Conservation (phyloP, 2,113 vertebrate species). For the Larimichthys crocea region DNA sequence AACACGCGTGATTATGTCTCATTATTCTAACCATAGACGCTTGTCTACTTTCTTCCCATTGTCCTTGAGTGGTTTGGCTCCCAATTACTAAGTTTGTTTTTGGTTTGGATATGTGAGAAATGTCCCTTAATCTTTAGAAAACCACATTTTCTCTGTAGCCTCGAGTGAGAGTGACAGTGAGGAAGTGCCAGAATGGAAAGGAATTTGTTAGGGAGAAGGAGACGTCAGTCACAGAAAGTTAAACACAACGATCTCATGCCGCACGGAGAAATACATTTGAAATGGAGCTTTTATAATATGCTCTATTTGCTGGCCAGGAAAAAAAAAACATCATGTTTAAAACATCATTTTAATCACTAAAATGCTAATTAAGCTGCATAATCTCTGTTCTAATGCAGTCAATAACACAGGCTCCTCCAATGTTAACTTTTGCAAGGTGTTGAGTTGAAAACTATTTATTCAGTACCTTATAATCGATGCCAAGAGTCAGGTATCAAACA, state of each 20-base stretch:
- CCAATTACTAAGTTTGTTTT: conserved; percentile 72
- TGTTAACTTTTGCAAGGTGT: conserved; percentile 2
- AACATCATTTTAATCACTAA: conserved; percentile 52
- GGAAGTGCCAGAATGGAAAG: conserved; percentile 53
- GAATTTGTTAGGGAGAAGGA: conserved; percentile 58
- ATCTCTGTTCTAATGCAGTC: conserved; percentile 19
- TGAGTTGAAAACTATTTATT: conserved; percentile 20
- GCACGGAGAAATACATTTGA: conserved; percentile 32
- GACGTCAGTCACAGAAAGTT: conserved; percentile 53
- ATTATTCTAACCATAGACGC: conserved; percentile 64
- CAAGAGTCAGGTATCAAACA: conserved; percentile 51
- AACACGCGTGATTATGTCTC: conserved; percentile 61
- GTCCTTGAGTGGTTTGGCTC: conserved; percentile 71
- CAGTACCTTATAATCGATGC: conserved; percentile 16
- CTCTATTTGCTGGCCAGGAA: conserved; percentile 38
- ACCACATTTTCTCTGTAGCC: conserved; percentile 49
- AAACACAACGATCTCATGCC: conserved; percentile 29
- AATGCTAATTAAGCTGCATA: conserved; percentile 60
- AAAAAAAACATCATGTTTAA: conserved; percentile 50
- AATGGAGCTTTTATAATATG: conserved; percentile 32
- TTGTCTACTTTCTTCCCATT: conserved; percentile 61
- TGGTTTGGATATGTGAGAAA: conserved; percentile 43
- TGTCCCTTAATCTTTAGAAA: conserved; percentile 67
- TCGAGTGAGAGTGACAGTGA: conserved; percentile 56
- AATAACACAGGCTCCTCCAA: neutral